phyloP scores from a whole-genome alignment of 2,888 invertebrate genomes.

The Corythucha ciliata region DNA sequence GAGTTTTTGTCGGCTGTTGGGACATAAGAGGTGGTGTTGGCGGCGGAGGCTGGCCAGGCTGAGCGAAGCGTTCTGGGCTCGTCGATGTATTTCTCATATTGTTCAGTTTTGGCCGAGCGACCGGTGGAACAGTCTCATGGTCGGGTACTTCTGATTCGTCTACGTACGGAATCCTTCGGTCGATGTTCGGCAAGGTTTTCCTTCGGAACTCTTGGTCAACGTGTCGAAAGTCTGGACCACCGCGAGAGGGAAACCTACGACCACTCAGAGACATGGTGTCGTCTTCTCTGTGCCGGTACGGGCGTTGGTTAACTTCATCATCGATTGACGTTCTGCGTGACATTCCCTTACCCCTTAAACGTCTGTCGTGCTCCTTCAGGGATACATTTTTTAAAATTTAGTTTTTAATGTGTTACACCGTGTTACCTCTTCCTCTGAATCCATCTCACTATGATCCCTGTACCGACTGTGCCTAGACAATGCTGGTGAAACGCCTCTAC shows the following conservation, averaged over 20 bases:
- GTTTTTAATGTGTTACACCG: not conserved
- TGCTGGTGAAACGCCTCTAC: constrained; percentile 16
- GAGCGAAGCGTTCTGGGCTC: constrained; percentile 3
- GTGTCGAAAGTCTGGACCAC: constrained; percentile 33
- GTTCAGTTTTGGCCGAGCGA: constrained; percentile 8
- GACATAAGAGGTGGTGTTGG: constrained; percentile 3
- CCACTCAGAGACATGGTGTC: constrained; percentile 21
- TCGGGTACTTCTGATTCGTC: constrained; percentile 9
- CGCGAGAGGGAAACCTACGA: constrained; percentile 20
- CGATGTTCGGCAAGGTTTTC: constrained; percentile 12
- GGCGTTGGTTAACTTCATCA: constrained; percentile 5
- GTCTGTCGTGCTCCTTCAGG: not conserved
- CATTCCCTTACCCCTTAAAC: constrained; percentile 6
- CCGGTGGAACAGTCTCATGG: constrained; percentile 13
- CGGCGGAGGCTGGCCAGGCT: not conserved
- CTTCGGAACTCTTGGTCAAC: constrained; percentile 23
- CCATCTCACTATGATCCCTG: constrained; percentile 19
- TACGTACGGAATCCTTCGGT: constrained; percentile 28
- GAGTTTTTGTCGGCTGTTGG: not conserved
- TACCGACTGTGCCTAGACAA: constrained; percentile 15
- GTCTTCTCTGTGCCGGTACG: constrained; percentile 17
- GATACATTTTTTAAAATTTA: constrained; percentile 6
- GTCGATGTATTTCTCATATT: constrained; percentile 12
- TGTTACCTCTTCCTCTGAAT: not conserved
- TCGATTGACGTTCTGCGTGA: constrained; percentile 20